phyloP scores from a whole-genome alignment of 2,797 vertebrate species.

The Spatula versicolor region DNA sequence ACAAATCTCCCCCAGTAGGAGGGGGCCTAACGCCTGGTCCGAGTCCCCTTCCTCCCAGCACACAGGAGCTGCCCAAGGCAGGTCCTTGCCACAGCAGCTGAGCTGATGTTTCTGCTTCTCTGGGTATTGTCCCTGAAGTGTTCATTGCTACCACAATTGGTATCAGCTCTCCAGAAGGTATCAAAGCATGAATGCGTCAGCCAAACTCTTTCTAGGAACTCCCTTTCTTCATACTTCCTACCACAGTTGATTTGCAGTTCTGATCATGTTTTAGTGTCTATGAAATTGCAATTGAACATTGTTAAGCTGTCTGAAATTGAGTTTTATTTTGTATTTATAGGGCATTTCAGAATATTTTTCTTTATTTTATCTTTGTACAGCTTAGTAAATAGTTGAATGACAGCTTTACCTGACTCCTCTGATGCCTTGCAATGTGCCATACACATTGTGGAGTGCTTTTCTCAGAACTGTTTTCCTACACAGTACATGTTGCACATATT shows the following conservation, averaged over 20 bases:
- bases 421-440: neutral
- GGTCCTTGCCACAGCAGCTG: accelerated
- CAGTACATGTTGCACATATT: neutral
- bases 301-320: neutral
- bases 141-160: too few relatives aligned
- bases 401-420: neutral
- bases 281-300: neutral
- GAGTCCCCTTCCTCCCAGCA: accelerated
- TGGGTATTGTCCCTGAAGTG: neutral
- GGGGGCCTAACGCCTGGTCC: neutral
- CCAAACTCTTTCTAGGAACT: neutral
- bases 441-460: neutral
- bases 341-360: neutral
- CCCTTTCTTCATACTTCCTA: neutral
- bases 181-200: neutral
- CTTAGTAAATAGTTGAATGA: neutral
- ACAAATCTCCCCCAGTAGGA: neutral
- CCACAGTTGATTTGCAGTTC: neutral
- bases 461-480: neutral
- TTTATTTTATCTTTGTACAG: neutral
- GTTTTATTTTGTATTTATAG: neutral
- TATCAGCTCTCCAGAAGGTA: neutral
- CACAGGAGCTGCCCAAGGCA: neutral
- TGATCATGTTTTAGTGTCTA: neutral
- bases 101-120: neutral